These are phyloP conservation scores for Notamacropus eugenii DNA, from an alignment of 2,797 vertebrate genomes.

Conservation along the genomic window DNA sequence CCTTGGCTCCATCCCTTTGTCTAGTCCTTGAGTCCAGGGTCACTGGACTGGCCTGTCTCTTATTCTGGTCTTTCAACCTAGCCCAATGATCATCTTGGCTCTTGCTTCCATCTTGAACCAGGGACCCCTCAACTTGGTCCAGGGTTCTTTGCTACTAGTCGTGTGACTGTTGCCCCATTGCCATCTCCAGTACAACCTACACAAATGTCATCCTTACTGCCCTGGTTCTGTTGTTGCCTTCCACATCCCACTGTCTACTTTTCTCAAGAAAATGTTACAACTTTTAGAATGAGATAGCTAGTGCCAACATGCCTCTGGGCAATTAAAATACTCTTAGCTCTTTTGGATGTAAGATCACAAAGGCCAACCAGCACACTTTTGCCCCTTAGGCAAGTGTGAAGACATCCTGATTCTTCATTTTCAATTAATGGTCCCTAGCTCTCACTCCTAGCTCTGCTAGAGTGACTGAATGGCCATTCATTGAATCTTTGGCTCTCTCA, in stretches of 20 bases:
- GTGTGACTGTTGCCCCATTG: background rate
- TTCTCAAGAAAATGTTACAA: background rate
- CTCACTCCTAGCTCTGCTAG: background rate
- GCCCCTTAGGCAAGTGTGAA: background rate
- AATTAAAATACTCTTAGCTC: background rate
- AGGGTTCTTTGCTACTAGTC: background rate
- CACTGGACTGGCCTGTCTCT: background rate
- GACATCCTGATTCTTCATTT: background rate
- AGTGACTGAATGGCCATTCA: background rate
- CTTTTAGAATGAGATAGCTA: background rate
- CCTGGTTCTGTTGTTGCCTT: background rate
- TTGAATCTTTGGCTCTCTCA: background rate
- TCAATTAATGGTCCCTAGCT: background rate
- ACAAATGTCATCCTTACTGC: background rate
- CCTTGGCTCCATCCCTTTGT: background rate
- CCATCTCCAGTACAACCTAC: background rate
- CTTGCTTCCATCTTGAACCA: background rate
- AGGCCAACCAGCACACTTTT: background rate
- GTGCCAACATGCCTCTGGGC: background rate
- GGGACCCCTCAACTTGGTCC: background rate
- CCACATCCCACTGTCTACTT: background rate
- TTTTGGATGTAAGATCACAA: background rate
- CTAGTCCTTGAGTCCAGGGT: background rate
- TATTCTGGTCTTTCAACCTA: background rate
- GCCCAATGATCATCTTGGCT: background rate